These are phyloP conservation scores for Stichodactyla helianthus DNA, from an alignment of 64 coral and sea anemone species.

Conservation along the genomic window DNA sequence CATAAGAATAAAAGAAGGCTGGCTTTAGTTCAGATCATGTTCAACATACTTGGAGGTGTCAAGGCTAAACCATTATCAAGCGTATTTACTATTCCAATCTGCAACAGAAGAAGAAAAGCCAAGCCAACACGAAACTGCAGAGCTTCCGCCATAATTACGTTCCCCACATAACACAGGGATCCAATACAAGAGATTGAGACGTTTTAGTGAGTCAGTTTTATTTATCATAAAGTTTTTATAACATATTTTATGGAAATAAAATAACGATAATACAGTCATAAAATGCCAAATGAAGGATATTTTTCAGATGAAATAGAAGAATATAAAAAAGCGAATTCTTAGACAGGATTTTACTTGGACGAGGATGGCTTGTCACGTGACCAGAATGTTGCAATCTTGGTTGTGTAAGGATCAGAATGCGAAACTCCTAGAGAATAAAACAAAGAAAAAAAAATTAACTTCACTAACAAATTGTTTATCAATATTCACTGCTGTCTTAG, in stretches of 20 bases:
- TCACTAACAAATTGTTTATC: too few species aligned
- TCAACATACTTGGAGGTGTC: constrained; percentile 59
- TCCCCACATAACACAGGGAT: background rate
- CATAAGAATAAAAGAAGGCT: background rate
- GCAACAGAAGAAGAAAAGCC: background rate
- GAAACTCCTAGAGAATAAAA: background rate
- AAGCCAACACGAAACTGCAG: background rate
- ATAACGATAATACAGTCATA: too few species aligned
- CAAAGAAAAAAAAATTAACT: too few species aligned
- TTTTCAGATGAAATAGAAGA: background rate
- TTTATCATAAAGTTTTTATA: too few species aligned
- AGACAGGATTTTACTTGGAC: background rate
- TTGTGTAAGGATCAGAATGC: background rate
- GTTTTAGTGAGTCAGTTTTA: background rate
- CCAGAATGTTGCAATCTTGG: background rate
- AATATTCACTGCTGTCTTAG: too few species aligned
- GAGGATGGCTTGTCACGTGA: constrained; percentile 6
- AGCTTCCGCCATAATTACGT: background rate
- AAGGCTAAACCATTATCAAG: constrained; percentile 67
- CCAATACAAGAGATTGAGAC: background rate
- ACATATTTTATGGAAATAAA: too few species aligned
- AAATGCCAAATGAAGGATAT: too few species aligned
- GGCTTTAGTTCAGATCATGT: background rate
- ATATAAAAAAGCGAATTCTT: background rate
- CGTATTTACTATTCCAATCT: background rate